Evolutionary conservation across 2,113 vertebrate genomes (phyloP), one percentile per base, ranked within the genome.

Genomic region (Castor canadensis): DNA sequence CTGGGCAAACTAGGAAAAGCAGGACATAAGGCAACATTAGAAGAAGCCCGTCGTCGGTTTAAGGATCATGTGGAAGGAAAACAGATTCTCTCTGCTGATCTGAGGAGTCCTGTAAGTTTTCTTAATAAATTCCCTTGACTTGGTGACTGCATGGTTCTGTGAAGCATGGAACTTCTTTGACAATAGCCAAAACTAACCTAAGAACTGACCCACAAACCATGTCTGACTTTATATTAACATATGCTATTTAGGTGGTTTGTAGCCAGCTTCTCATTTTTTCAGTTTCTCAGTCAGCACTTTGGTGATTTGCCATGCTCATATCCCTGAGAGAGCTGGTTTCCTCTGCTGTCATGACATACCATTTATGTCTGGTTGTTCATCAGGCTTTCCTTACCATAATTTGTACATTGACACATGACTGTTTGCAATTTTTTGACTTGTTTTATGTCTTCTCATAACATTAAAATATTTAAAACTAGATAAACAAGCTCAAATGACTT

Each of bases 1-100:
- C 96, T 99, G 95, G 99, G 99, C 16, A 99, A 99, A 95, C 98
- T 99, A 84, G 99, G 99, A 0, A 99, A 99, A 97, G 99, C 99
- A 1, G 99, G 99, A 91, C 99, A 99, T 98, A 99, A 99, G 96
- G 98, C 99, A 81, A 99, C 99, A 0, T 79, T 99, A 97, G 99
- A 99, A 87, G 99, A 99, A 98, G 99, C 99, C 12, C 98, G 99
- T 11, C 99, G 99, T 93, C 98, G 99, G 58, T 99, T 99, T 98
- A 99, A 99, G 97, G 99, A 99, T 35, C 99, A 99, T 0, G 99
- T 99, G 97, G 99, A 99, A 71, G 99, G 99, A 38, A 99, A 99
- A 75, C 98, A 99, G 67, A 43, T 98, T 80, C 98, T 99, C 60
- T 99, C 99, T 1, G 99, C 99, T 28, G 99, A 99, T 96, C 99